Evolutionary conservation across 2,888 invertebrate species (phyloP).

Genomic region (Ornithoptera priamus): DNA sequence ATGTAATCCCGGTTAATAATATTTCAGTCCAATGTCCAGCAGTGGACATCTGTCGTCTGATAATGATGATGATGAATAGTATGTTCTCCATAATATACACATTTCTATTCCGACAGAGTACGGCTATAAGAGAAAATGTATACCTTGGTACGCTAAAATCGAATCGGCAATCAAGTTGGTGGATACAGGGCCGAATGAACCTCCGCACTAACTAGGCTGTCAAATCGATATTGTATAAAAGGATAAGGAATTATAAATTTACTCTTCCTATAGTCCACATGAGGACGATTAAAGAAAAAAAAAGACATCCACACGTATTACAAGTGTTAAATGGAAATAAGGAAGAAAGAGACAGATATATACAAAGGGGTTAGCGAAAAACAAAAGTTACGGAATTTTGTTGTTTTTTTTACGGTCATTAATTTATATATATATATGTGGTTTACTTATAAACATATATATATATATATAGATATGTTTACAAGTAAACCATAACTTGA

Average conservation of each 20-base stretch:
- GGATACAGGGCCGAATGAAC: background rate
- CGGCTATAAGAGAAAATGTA: no score
- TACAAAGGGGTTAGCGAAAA: background rate
- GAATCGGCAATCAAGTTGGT: background rate
- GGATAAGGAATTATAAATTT: background rate
- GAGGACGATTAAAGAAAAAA: background rate
- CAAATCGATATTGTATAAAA: background rate
- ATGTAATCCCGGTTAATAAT: no score
- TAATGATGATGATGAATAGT: no score
- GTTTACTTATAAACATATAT: no score
- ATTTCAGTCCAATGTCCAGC: no score
- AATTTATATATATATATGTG: background rate
- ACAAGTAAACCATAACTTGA: no score
- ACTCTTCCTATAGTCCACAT: background rate
- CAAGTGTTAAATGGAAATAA: background rate
- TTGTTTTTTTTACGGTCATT: background rate
- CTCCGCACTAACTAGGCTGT: background rate
- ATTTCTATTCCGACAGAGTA: no score
- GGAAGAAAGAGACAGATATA: background rate
- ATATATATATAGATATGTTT: background rate
- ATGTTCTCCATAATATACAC: no score
- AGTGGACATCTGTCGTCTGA: no score
- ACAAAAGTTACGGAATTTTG: background rate
- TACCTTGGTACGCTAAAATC: background rate
- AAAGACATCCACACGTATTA: background rate